Base-by-base conservation (phyloP, 30 jellyfish, hydroid and myxozoan species). In the Turritopsis dohrnii region DNA sequence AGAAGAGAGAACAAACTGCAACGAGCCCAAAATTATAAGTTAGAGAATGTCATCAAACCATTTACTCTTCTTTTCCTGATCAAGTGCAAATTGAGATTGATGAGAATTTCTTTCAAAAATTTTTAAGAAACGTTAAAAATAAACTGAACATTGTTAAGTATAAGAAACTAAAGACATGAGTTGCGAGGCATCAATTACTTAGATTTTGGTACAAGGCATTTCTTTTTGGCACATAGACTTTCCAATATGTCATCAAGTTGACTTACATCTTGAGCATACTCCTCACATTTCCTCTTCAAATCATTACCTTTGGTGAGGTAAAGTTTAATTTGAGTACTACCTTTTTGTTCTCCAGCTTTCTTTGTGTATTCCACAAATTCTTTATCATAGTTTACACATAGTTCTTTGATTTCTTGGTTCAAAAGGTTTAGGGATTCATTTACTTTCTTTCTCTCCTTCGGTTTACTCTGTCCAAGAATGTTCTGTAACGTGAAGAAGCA, bases 241-340 rank as follows among this genome's bases (percentile, higher is more conserved):
- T 89, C 96, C 65, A 89, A 71, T 22, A 94, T 90, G 75, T 89
- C 96, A 81, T 81, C 82, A 21, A 89, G 71, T 54, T 89, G 96
- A 52, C 83, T 89, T 52, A 84, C 90, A 71, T 89, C 85, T 23
- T 89, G 90, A 65, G 84, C 96, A 28, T 80, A 79, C 52, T 84
- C 92, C 53, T 89, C 96, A 25, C 60, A 41, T 41, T 41, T 41
- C 60, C 60, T 41, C 60, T 41, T 41, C 60, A 41, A 41, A 41
- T 41, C 60, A 41, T 41, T 41, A 41, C 60, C 60, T 41, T 41
- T 41, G 60, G 60, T 41, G 60, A 41, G 60, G 60, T 41, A 41
- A 41, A 41, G 60, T 41, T 41, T 41, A 5, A 41, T 41, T 41
- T 41, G 60, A 41, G 60, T 41, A 41, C 60, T 41, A 41, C 13